Base-by-base conservation (phyloP, 2,888 invertebrate species). In the Standfussiana lucernea region DNA sequence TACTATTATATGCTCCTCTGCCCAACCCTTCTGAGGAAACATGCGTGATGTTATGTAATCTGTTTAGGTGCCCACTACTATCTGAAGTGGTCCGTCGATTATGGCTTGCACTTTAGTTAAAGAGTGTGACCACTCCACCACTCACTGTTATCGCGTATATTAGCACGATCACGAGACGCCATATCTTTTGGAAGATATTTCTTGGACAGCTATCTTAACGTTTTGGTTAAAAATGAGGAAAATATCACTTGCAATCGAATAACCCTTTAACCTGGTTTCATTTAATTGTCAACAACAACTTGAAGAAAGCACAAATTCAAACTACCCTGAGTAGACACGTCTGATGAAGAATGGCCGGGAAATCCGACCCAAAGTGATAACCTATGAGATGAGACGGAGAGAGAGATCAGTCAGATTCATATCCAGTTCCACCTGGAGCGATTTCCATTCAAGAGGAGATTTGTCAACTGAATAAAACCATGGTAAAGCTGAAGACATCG, bases 121-220 rank as follows among this genome's bases (percentile, higher is more conserved):
- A 71, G 70, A 67, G 70, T 74, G 37, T 73, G 70, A 76, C 82
- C 72, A 85, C 72, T 83, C n/a, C 40, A 56, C 50, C 37, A 61
- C 7, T 68, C 11, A 56, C 15, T 35, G 69, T 82, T 81, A 81
- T 78, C 84, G 18, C 2, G 24, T 3, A 75, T 71, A 75, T 76
- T 70, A 77, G 74, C 37, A 40, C 45, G 77, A 86, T 82, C 86
- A 88, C 88, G 70, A 82, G 86, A 79, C 69, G 7, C 42, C 64
- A 75, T 88, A 82, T 83, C 72, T 70, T 13, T 37, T 53, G 53
- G 65, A 79, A 72, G 10, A 75, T 76, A 66, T 76, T 53, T 59
- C 62, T 56, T 32, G 59, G 37, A 42, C 24, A 37, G 47, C 37
- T 74, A 73, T 70, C 74, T 68, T 10, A 68, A 61, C 15, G 59